phyloP scores from a whole-genome alignment of 2,888 invertebrate species.

The Caenorhabditis virilis region DNA sequence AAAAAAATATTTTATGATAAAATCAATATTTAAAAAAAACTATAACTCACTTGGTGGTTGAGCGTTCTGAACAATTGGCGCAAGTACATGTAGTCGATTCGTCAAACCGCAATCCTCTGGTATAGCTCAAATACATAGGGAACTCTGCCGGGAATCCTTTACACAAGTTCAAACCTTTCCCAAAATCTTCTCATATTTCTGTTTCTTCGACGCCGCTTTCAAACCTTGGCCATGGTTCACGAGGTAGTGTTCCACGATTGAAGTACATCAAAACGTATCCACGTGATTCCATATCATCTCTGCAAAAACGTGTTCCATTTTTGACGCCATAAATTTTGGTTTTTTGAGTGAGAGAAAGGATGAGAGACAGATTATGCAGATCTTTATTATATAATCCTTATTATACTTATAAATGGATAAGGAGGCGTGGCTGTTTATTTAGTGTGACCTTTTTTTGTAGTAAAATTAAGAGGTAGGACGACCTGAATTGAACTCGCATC shows the following conservation, averaged over 20 bases:
- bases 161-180: conserved; percentile 85
- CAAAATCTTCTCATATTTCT: conserved; percentile 98
- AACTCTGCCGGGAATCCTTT: conserved; percentile 99
- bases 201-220: conserved; percentile 94
- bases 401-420: too few species aligned
- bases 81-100: conserved; percentile 98
- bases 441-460: too few species aligned
- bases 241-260: conserved; percentile 86
- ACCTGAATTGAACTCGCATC: too few species aligned
- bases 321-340: neutral
- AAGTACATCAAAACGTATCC: conserved; percentile 96
- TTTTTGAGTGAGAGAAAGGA: too few species aligned
- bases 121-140: conserved; percentile 99
- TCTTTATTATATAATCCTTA: too few species aligned
- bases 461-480: too few species aligned
- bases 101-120: conserved; percentile 95
- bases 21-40: too few species aligned
- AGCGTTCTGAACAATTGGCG: conserved; percentile 96
- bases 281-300: conserved; percentile 53
- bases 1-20: too few species aligned
- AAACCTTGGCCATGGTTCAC: conserved; percentile 99
- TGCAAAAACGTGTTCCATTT: too few species aligned
- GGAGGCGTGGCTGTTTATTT: too few species aligned
- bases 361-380: too few species aligned
- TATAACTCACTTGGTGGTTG: conserved; percentile 82